A percentile compares a stretch with the other conserved stretches of the same genome.
phyloP scores from a whole-genome alignment of 2,888 invertebrate species.

The Philaethria dido region DNA sequence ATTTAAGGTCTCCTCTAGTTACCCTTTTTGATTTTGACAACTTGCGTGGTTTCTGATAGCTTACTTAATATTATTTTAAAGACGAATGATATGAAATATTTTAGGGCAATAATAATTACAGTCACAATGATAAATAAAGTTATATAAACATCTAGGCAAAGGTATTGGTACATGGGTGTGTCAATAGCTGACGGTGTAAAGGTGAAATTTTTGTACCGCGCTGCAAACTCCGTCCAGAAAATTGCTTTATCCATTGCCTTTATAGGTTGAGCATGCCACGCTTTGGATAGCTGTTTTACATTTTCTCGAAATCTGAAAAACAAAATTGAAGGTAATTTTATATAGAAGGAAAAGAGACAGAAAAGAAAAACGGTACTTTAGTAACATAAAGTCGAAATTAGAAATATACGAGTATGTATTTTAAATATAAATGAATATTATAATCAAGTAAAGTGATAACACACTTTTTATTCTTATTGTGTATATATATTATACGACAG shows the following conservation, averaged over 20 bases:
- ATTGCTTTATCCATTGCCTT: slow-evolving; percentile 79
- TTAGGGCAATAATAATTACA: slow-evolving; percentile 2
- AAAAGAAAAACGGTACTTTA: too few relatives aligned
- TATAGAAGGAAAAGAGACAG: too few relatives aligned
- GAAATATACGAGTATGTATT: too few relatives aligned
- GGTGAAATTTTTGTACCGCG: slow-evolving; percentile 70
- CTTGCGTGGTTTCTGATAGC: background rate
- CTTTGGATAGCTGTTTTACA: slow-evolving; percentile 69
- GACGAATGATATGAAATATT: background rate
- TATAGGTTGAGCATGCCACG: slow-evolving; percentile 79
- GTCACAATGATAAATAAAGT: slow-evolving; percentile 18
- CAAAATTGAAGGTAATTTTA: background rate
- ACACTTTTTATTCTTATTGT: too few relatives aligned
- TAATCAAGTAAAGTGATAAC: too few relatives aligned
- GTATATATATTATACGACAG: too few relatives aligned
- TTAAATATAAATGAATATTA: too few relatives aligned
- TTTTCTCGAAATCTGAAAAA: slow-evolving; percentile 56
- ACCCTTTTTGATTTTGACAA: background rate
- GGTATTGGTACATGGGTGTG: slow-evolving; percentile 67
- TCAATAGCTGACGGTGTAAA: slow-evolving; percentile 62
- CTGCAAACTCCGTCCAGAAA: slow-evolving; percentile 84
- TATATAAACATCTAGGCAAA: slow-evolving; percentile 59
- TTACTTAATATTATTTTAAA: background rate
- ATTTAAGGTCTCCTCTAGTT: background rate
- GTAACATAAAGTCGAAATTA: too few relatives aligned